Base-by-base conservation (phyloP, 2,888 invertebrate genomes). In the Mimas tiliae region DNA sequence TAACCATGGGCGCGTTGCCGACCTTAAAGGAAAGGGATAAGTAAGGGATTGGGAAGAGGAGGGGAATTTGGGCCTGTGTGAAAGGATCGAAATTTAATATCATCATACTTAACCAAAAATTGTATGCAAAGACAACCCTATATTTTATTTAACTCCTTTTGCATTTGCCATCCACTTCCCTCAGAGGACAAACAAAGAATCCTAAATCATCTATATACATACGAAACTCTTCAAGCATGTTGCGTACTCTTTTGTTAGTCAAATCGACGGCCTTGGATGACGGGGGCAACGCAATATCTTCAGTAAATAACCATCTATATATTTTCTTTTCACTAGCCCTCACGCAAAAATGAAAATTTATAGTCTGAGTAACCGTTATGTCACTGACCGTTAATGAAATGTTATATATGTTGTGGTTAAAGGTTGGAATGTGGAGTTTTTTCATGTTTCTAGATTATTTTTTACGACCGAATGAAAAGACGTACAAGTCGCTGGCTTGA, bases 341-440 rank as follows among this genome's bases (percentile, higher is more conserved):
- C 81, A 83, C 74, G 88, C 81, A 88, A 87, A 89, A 90, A 91
- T 91, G 90, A 90, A 88, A 90, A 91, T 91, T 90, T 91, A 91
- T 91, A 82, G 89, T 88, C 81, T 81, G 80, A 79, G 84, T 83
- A 84, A 88, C 80, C 80, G 80, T 80, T 80, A 80, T 80, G 79
- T 81, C 79, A 81, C 82, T 86, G 88, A 88, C 88, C 88, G 78
- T 87, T 88, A 90, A 88, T 88, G 88, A 89, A 89, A 89, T 88
- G 86, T 85, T 87, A 88, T 89, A 87, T 27, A 8, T 87, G 80
- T 87, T 80, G 74, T 67, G 72, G 73, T 68, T 67, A 68, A 72
- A 72, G 74, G 75, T 74, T 67, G 66, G 71, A 75, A 78, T 76
- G 71, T 74, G 78, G 69, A 70, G 72, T 76, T 74, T 69, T 34